Evolutionary conservation across 2,888 invertebrate genomes (phyloP).

Genomic region (Drosophila emarginata): DNA sequence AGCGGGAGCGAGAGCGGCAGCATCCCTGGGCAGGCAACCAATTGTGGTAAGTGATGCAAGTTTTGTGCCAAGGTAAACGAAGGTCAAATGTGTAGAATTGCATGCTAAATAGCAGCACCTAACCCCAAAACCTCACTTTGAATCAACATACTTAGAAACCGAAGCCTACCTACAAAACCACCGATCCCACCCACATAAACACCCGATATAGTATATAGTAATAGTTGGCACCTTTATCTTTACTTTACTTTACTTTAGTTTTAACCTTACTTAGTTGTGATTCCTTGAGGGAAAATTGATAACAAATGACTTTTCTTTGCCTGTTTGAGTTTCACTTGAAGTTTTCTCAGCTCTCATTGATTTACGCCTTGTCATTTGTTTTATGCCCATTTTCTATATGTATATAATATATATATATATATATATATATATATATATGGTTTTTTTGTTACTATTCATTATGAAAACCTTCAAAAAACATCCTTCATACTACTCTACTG

Average conservation of each 20-base stretch:
- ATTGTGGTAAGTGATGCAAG: constrained; percentile 47
- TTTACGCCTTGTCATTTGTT: constrained; percentile 34
- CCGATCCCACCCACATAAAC: background rate
- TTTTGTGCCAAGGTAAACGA: background rate
- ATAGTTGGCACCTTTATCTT: constrained; percentile 27
- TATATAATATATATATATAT: background rate
- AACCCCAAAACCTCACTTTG: background rate
- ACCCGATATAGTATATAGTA: constrained; percentile 13
- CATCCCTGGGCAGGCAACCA: constrained; percentile 33
- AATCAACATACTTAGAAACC: background rate
- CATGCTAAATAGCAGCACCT: constrained; percentile 2
- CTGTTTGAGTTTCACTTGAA: constrained; percentile 16
- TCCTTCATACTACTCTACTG: background rate
- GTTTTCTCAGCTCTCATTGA: constrained; percentile 36
- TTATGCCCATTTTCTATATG: constrained; percentile 8
- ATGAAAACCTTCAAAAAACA: constrained; percentile 3
- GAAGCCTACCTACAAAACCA: background rate
- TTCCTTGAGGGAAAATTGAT: constrained; percentile 34
- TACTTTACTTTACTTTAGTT: constrained; percentile 12
- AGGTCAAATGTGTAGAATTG: background rate
- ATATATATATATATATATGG: background rate
- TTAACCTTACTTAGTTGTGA: constrained; percentile 15
- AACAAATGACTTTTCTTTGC: constrained; percentile 34
- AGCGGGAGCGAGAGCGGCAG: constrained; percentile 26
- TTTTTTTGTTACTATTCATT: constrained; percentile 19